These are phyloP conservation scores for Pavo muticus DNA, from an alignment of 2,113 vertebrate genomes.

Conservation along the genomic window DNA sequence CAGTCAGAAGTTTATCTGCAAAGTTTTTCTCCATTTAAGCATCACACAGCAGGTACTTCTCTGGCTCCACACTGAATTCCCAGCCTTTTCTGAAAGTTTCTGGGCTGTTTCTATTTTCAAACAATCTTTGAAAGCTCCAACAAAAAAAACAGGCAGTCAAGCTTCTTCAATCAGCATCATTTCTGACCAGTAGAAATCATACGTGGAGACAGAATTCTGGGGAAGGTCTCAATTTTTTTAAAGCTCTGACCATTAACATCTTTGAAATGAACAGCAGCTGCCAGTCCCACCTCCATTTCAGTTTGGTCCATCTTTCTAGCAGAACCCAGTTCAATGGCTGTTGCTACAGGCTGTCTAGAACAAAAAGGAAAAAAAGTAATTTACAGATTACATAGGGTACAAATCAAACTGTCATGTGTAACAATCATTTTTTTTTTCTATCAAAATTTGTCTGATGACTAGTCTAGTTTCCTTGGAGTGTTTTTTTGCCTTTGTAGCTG, in stretches of 20 bases:
- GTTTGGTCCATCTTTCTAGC: not conserved
- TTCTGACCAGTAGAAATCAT: not conserved
- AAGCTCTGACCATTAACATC: not conserved
- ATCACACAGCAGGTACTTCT: not conserved
- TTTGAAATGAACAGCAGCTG: not conserved
- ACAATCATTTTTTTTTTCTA: not conserved
- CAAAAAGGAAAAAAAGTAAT: not conserved
- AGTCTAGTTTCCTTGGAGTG: not conserved
- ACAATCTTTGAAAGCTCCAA: not conserved
- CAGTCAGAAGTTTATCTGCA: not conserved
- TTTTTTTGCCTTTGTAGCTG: not conserved
- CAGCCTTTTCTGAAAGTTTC: not conserved
- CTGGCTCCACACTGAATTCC: not conserved
- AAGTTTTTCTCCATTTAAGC: not conserved
- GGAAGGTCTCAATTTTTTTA: not conserved
- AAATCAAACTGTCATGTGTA: not conserved
- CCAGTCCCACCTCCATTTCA: not conserved
- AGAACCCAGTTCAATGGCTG: not conserved
- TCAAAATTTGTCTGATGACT: not conserved
- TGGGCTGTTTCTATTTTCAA: not conserved
- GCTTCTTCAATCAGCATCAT: not conserved
- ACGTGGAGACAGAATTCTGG: not conserved
- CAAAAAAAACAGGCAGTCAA: not conserved
- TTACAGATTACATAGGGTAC: not conserved
- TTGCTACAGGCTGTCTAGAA: not conserved